Percentiles rank a stretch among this genome's conserved stretches.
Evolutionary conservation across 2,888 invertebrate genomes (phyloP).

Genomic region (Epinotia ramella): DNA sequence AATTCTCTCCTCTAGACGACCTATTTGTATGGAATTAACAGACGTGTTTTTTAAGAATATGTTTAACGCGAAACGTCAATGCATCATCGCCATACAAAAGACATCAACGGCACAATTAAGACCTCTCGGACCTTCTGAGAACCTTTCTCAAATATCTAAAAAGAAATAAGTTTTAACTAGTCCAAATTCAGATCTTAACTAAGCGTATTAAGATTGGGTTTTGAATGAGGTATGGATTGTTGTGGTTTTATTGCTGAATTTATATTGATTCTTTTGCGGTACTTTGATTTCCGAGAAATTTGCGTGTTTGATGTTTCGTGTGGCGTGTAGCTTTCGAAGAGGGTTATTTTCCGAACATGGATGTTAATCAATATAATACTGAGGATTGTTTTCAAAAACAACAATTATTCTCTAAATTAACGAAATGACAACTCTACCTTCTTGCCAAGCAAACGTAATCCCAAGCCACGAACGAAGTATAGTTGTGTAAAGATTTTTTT

Average conservation of each 20-base stretch:
- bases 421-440: no score
- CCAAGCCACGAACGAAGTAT: no score
- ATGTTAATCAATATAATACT: background rate
- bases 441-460: no score
- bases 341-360: background rate
- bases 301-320: slow-evolving; percentile 18
- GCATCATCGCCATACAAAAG: slow-evolving; percentile 57
- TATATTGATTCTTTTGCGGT: slow-evolving; percentile 26
- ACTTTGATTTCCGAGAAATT: slow-evolving; percentile 33
- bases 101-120: slow-evolving; percentile 58
- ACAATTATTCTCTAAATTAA: background rate
- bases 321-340: slow-evolving; percentile 6
- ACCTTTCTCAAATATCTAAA: slow-evolving; percentile 36
- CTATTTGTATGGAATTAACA: slow-evolving; percentile 9
- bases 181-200: background rate
- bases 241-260: background rate
- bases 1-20: slow-evolving; percentile 9
- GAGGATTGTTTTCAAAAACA: background rate
- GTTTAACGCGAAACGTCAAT: slow-evolving; percentile 26
- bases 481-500: no score
- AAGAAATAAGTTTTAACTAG: slow-evolving; percentile 2
- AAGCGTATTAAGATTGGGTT: background rate
- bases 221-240: background rate
- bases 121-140: slow-evolving; percentile 55
- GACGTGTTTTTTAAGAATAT: background rate